Conservation (phyloP, 2,888 invertebrate species). For the Rhagonycha fulva region DNA sequence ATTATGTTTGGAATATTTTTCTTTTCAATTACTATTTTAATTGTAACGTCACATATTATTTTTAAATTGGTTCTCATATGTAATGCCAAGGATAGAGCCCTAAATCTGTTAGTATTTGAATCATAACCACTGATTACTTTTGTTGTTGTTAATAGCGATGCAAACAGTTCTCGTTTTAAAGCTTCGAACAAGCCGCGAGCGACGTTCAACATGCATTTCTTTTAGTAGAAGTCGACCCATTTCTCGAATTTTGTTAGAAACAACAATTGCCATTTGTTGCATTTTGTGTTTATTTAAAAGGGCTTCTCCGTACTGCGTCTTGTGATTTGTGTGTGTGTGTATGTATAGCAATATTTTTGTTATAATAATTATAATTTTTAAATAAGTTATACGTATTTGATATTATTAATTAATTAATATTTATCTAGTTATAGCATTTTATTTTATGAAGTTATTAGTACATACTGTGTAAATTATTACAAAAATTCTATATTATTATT, state of each 20-base stretch:
- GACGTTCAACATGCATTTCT: not conserved
- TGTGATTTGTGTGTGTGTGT: no score
- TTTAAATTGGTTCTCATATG: conserved; percentile 6
- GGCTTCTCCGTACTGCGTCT: no score
- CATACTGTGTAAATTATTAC: no score
- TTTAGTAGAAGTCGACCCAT: not conserved
- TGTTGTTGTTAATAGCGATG: conserved; percentile 4
- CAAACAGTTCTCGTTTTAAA: conserved; percentile 11
- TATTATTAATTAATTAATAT: no score
- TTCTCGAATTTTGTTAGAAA: not conserved
- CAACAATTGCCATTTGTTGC: no score
- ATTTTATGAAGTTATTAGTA: no score
- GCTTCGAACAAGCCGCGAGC: not conserved
- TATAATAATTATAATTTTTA: no score
- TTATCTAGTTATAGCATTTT: no score
- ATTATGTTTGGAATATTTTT: not conserved
- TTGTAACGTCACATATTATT: conserved; percentile 4
- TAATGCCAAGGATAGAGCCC: conserved; percentile 1
- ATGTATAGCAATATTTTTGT: no score
- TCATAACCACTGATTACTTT: conserved; percentile 10
- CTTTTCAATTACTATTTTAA: conserved; percentile 3
- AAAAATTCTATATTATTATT: no score
- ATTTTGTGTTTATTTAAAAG: no score
- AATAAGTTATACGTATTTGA: no score
- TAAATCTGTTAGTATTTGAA: not conserved